Base-by-base conservation (phyloP, 1,140 invertebrate genomes). In the Trachelipus rathkii region DNA sequence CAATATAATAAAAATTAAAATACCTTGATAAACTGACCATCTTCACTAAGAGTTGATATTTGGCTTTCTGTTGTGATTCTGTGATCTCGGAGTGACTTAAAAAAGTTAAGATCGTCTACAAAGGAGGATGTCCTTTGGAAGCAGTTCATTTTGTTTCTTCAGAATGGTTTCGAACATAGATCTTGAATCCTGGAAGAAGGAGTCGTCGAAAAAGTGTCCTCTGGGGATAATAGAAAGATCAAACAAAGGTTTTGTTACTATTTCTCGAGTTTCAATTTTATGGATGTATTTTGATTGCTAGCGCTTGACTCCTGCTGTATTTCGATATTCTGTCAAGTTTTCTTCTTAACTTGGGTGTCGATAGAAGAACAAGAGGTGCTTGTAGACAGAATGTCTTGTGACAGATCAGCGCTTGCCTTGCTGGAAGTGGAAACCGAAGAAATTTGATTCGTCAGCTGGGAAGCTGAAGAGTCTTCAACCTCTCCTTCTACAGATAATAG, bases 131-230 rank as follows among this genome's bases (percentile, higher is more conserved):
- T 15, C 8, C 19, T 60, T 15, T 60, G 11, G 19, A 60, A 60
- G 11, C 50, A 4, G 8, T 60, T 60, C 50, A 60, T 60, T 60
- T 60, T 60, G 50, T 60, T 60, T n/a, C 8, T 8, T 60, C 11
- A 60, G 50, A 19, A 60, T 60, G 8, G 43, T 15, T 50, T 77
- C 24, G 72, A 77, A 77, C 13, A 66, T 24, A n/a, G 23, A 19
- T 43, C 76, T 69, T 10, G 76, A 69, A 44, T 44, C 69, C 15
- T 77, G 53, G 72, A 77, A 77, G 44, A 77, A 77, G 53, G 72
- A 73, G 66, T 77, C 76, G 43, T 73, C 46, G 75, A 74, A 77
- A 33, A 77, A 77, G 5, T 69, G 68, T 10, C 76, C 76, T 23
- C n/a, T 70, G 0, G 71, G 53, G 0, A 71, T 68, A 50, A 77